A percentile compares a stretch with the other conserved stretches of the same genome.
These are phyloP conservation scores for Mionectes macconnelli DNA, from an alignment of 2,113 vertebrate species.

Conservation along the genomic window DNA sequence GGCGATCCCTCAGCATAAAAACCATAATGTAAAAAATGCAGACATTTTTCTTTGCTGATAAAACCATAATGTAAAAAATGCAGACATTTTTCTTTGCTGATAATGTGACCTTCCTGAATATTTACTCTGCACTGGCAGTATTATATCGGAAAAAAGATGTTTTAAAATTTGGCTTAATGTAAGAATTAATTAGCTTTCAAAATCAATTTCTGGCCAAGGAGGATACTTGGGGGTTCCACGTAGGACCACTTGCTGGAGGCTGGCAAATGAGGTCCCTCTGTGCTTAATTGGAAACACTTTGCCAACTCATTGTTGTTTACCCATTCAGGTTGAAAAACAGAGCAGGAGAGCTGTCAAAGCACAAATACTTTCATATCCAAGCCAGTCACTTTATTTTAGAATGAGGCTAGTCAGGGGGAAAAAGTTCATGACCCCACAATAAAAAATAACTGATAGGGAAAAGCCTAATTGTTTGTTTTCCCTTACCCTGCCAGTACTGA, in stretches of 20 bases:
- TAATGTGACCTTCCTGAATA: background rate
- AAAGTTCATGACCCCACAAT: background rate
- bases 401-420: background rate
- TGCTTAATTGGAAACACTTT: constrained; percentile 39
- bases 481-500: background rate
- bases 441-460: background rate
- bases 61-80: background rate
- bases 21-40: background rate
- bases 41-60: background rate
- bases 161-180: background rate
- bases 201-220: constrained; percentile 8
- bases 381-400: constrained; percentile 19
- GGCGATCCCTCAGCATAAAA: background rate
- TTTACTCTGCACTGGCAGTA: background rate
- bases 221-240: background rate
- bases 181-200: constrained; percentile 40
- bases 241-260: background rate
- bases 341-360: constrained; percentile 46
- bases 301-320: background rate
- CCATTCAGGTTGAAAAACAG: constrained; percentile 11
- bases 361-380: constrained; percentile 23
- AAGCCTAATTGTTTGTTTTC: constrained; percentile 24
- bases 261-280: background rate
- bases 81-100: background rate
- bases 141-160: background rate